phyloP scores from a whole-genome alignment of 2,888 invertebrate genomes.

The Cepaea hortensis region DNA sequence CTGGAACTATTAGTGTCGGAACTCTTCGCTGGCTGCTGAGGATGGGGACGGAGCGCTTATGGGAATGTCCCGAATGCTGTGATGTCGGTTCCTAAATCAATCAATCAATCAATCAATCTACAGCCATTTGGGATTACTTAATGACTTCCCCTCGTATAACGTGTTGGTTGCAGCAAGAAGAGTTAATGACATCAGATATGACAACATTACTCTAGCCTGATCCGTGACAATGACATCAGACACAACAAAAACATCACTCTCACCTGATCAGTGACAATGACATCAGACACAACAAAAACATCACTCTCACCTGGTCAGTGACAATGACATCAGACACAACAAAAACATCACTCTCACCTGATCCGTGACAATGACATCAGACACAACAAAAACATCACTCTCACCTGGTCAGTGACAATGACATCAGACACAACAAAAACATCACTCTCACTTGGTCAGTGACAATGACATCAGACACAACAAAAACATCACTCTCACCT shows the following conservation, averaged over 20 bases:
- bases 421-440: background rate
- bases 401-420: background rate
- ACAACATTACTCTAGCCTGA: constrained; percentile 79
- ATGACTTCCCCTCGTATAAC: too few relatives aligned
- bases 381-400: background rate
- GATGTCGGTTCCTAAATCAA: too few relatives aligned
- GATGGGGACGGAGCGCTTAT: too few relatives aligned
- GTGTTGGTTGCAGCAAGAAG: too few relatives aligned
- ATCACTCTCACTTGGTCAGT: constrained; percentile 81
- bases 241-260: background rate
- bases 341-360: constrained; percentile 79
- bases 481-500: constrained; percentile 78
- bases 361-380: constrained; percentile 82
- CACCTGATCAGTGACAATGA: background rate
- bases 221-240: constrained; percentile 73
- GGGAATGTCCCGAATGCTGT: too few relatives aligned
- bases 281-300: background rate
- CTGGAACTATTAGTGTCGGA: too few relatives aligned
- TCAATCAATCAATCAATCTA: too few relatives aligned
- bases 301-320: constrained; percentile 81
- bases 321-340: background rate
- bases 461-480: background rate
- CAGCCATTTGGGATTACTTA: too few relatives aligned
- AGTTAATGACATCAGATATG: background rate
- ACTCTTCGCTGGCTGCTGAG: too few relatives aligned